Base-by-base conservation (phyloP, 2,113 vertebrate species). In the Calonectris borealis region DNA sequence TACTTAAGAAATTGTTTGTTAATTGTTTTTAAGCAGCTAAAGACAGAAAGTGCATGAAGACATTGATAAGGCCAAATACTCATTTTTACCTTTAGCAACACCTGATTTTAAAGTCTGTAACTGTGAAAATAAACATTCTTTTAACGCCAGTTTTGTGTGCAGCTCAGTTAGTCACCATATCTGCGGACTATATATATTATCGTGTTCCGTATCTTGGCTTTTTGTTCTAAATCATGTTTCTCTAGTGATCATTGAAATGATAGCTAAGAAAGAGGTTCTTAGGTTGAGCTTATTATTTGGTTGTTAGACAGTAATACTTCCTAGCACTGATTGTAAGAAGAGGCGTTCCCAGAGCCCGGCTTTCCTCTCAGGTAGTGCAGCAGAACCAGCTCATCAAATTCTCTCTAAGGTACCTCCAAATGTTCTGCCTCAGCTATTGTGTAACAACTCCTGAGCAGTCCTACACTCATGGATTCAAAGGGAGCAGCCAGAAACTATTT, bases 81-180 rank as follows among this genome's bases (percentile, higher is more conserved):
- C 5, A 42, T 19, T 64, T 77, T 48, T 36, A 44, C n/a, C 18
- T 65, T 86, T 64, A 70, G 49, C 36, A 66, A 5, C 24, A 77
- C 2, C 16, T 38, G 2, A 42, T 71, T 90, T 81, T 38, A 69
- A 75, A 76, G 42, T 18, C 31, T 72, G 7, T 22, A 49, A 40
- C 25, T 29, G 13, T 51, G 26, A 77, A 68, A 88, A 61, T n/a
- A 65, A 71, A 55, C 10, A 40, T 29, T 55, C 5, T 81, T 94
- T 58, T 76, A 62, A 34, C 0, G 2, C 16, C 26, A 46, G 10
- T 19, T 90, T 80, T 77, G 11, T 17, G 7, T 29, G 27, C 22
- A 86, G 22, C 15, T 91, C 13, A 8, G 7, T 69, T 61, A 7
- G 1, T 78, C 15, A 73, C 13, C 0, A 0, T 51, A 32, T 51